Conservation (phyloP, 1,140 invertebrate genomes). For the Drosophila gunungcola region DNA sequence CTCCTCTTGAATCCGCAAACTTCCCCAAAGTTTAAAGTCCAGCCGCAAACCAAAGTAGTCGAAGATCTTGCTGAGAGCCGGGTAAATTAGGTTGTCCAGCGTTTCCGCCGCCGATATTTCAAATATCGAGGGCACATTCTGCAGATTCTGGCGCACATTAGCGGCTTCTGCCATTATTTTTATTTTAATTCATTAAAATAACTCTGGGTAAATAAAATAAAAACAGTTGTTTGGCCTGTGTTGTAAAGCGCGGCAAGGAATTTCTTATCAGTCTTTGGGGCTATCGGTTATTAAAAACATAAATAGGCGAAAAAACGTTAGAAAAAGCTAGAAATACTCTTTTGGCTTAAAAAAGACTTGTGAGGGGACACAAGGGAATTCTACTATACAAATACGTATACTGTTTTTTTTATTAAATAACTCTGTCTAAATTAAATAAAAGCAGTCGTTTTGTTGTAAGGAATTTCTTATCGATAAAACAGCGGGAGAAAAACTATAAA, state of each 20-base stretch:
- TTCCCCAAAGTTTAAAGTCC: conserved; percentile 79
- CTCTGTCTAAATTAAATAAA: too few species aligned
- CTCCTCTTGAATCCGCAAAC: conserved; percentile 62
- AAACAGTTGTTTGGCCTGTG: background rate
- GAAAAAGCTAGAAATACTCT: too few species aligned
- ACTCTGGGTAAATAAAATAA: conserved; percentile 10
- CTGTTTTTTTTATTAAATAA: too few species aligned
- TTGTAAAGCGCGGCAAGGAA: background rate
- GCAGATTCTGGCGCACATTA: conserved; percentile 78
- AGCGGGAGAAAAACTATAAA: too few species aligned
- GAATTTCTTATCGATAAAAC: too few species aligned
- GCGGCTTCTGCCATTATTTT: conserved; percentile 69
- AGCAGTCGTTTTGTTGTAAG: too few species aligned
- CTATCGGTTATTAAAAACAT: background rate
- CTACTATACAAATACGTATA: too few species aligned
- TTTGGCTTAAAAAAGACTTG: background rate
- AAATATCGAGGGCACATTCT: conserved; percentile 81
- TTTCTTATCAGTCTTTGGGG: background rate
- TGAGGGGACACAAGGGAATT: too few species aligned
- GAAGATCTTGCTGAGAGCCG: conserved; percentile 79
- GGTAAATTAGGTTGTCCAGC: conserved; percentile 79
- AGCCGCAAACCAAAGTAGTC: conserved; percentile 75
- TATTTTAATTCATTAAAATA: conserved; percentile 2
- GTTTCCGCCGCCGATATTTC: conserved; percentile 81
- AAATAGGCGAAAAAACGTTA: too few species aligned